Evolutionary conservation across 1,140 invertebrate species (phyloP).

Genomic region (Battus philenor): DNA sequence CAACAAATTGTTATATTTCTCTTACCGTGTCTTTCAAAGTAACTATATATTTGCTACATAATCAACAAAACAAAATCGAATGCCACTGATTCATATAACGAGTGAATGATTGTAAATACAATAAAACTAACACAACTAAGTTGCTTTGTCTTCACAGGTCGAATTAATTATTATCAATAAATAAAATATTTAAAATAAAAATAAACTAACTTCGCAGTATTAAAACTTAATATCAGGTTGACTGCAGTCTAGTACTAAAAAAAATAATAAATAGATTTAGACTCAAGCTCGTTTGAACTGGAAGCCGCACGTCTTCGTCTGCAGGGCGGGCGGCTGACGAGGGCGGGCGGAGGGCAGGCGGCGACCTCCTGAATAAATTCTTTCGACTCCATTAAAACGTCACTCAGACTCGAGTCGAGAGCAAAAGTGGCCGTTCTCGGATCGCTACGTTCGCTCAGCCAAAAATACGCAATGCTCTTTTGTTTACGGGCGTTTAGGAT

Average conservation of each 20-base stretch:
- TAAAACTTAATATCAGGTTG: neutral
- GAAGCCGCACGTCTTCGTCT: neutral
- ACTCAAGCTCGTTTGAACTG: neutral
- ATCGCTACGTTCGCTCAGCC: slow-evolving; percentile 1
- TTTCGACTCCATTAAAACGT: slow-evolving; percentile 40
- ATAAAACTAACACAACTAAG: too few relatives aligned
- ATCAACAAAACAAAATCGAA: too few relatives aligned
- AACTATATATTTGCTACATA: too few relatives aligned
- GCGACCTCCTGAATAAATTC: slow-evolving; percentile 32
- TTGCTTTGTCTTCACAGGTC: too few relatives aligned
- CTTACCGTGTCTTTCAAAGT: too few relatives aligned
- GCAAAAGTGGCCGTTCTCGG: slow-evolving; percentile 20
- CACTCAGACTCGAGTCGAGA: slow-evolving; percentile 28
- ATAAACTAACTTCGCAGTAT: neutral
- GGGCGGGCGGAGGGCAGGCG: neutral
- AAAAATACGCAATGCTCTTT: slow-evolving; percentile 8
- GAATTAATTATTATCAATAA: neutral
- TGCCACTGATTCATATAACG: too few relatives aligned
- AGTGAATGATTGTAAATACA: too few relatives aligned
- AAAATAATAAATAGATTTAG: neutral
- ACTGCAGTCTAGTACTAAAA: neutral
- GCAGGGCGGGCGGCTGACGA: neutral
- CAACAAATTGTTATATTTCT: too few relatives aligned
- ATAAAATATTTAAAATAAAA: slow-evolving; percentile 1
- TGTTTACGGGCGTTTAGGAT: too few relatives aligned